A percentile compares a stretch with the other conserved stretches of the same genome.
These are phyloP conservation scores for Paracanthobrama guichenoti DNA, from an alignment of 2,113 vertebrate genomes.

Conservation along the genomic window DNA sequence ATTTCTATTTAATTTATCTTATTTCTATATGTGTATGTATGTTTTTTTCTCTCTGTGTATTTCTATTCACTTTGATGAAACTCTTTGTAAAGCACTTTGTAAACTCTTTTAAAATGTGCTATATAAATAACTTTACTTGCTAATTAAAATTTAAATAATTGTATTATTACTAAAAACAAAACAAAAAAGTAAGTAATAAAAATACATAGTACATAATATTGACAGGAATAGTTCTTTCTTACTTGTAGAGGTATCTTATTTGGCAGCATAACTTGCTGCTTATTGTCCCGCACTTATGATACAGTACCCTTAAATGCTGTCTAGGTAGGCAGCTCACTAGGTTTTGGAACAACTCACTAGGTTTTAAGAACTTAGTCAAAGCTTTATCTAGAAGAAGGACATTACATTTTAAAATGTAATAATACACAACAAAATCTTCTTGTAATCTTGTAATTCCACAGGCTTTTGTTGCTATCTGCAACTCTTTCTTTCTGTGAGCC, in stretches of 20 bases:
- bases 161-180: too few species aligned
- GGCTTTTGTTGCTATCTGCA: too few species aligned
- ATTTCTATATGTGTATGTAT: too few species aligned
- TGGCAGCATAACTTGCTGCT: neutral
- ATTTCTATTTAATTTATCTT: too few species aligned
- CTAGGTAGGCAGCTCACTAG: neutral
- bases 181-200: neutral
- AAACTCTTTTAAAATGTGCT: too few species aligned
- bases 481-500: conserved; percentile 45
- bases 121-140: too few species aligned
- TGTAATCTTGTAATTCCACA: too few species aligned
- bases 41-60: too few species aligned
- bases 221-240: neutral
- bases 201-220: neutral
- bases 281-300: neutral
- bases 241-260: neutral
- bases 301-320: neutral
- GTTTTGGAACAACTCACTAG: neutral
- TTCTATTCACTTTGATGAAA: too few species aligned
- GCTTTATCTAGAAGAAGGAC: neutral
- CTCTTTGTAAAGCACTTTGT: too few species aligned
- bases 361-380: neutral
- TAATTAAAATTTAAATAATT: neutral
- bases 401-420: neutral
- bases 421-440: neutral